phyloP scores from a whole-genome alignment of 1,140 invertebrate species.

The Grapholita molesta region DNA sequence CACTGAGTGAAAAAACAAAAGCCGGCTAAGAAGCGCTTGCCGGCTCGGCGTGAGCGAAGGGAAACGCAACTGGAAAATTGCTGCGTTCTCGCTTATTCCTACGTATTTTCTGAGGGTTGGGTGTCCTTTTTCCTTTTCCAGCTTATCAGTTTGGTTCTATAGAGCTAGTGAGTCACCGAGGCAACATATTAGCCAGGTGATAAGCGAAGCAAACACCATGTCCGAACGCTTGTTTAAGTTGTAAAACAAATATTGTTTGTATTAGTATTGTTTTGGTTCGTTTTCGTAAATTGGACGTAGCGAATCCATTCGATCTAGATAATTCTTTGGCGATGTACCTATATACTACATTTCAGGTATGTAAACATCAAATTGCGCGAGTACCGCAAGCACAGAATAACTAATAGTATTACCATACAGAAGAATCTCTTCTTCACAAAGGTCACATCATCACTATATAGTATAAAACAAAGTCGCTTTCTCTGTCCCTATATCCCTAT shows the following conservation, averaged over 20 bases:
- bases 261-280: neutral
- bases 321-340: neutral
- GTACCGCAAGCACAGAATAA: too few relatives aligned
- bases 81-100: slow-evolving; percentile 30
- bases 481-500: too few relatives aligned
- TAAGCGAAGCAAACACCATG: slow-evolving; percentile 6
- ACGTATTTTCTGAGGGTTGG: slow-evolving; percentile 18
- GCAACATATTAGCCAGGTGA: slow-evolving; percentile 30
- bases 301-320: neutral
- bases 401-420: too few relatives aligned
- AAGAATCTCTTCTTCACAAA: too few relatives aligned
- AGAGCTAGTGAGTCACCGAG: slow-evolving; percentile 32
- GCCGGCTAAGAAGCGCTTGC: slow-evolving; percentile 35
- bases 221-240: neutral
- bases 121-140: slow-evolving; percentile 30
- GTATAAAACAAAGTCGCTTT: too few relatives aligned
- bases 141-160: slow-evolving; percentile 13
- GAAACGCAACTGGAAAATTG: slow-evolving; percentile 41
- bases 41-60: slow-evolving; percentile 20
- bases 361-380: neutral
- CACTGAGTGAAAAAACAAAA: slow-evolving; percentile 57
- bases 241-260: neutral
- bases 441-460: too few relatives aligned
- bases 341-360: neutral
- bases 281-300: neutral